phyloP scores from a whole-genome alignment of 1,140 invertebrate genomes.

The Luehdorfia chinensis region DNA sequence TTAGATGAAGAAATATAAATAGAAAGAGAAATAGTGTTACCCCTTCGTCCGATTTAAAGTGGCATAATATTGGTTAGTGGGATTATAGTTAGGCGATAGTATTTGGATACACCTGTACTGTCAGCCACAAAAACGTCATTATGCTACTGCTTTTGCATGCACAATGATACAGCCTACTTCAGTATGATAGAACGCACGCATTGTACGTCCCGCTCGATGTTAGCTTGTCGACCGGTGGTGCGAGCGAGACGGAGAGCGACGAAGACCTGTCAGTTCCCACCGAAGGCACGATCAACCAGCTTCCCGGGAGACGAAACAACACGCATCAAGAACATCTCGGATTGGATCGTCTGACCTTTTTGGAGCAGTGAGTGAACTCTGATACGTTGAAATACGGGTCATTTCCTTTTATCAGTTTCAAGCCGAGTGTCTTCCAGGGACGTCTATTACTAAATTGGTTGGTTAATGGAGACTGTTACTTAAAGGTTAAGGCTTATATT shows the following conservation, averaged over 20 bases:
- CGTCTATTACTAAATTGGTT: not conserved
- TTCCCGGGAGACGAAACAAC: slow-evolving; percentile 46
- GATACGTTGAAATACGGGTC: slow-evolving; percentile 6
- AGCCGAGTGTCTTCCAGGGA: not conserved
- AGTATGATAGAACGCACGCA: slow-evolving; percentile 21
- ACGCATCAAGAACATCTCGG: slow-evolving; percentile 54
- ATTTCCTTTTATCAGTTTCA: slow-evolving; percentile 1
- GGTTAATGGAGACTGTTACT: too few relatives aligned
- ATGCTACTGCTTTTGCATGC: too few relatives aligned
- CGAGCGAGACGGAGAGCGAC: slow-evolving; percentile 69
- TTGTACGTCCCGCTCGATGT: slow-evolving; percentile 57
- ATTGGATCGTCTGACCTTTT: slow-evolving; percentile 52
- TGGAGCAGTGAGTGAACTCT: slow-evolving; percentile 60
- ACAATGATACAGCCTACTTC: too few relatives aligned
- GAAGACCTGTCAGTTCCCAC: slow-evolving; percentile 54
- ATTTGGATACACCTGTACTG: too few relatives aligned
- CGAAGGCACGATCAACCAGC: slow-evolving; percentile 32
- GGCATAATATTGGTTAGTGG: too few relatives aligned
- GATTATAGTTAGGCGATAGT: too few relatives aligned
- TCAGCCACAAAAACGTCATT: too few relatives aligned
- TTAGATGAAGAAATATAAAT: too few relatives aligned
- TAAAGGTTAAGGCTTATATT: too few relatives aligned
- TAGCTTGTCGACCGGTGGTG: slow-evolving; percentile 53
- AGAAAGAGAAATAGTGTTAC: too few relatives aligned
- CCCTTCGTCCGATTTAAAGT: too few relatives aligned